Evolutionary conservation across 1,140 invertebrate species (phyloP).

Genomic region (Metaphire vulgaris): DNA sequence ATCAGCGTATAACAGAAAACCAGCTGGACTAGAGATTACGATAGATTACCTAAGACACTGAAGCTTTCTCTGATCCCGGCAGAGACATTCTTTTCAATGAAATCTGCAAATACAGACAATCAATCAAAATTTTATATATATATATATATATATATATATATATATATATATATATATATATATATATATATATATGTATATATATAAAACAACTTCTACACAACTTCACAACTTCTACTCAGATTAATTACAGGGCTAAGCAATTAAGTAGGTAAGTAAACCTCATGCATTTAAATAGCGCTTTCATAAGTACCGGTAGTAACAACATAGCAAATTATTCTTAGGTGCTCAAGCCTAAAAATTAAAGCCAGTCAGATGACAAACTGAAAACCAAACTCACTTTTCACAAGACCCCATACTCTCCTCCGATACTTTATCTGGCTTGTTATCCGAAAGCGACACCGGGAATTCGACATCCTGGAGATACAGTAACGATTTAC

Average conservation of each 20-base stretch:
- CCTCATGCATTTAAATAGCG: background rate
- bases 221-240: background rate
- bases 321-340: background rate
- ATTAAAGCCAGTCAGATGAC: background rate
- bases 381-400: slow-evolving; percentile 9
- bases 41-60: slow-evolving; percentile 52
- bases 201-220: background rate
- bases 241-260: background rate
- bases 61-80: slow-evolving; percentile 71
- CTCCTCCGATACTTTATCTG: slow-evolving; percentile 18
- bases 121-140: background rate
- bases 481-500: slow-evolving; percentile 19
- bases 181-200: background rate
- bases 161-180: background rate
- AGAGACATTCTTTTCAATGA: slow-evolving; percentile 82
- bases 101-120: slow-evolving; percentile 54
- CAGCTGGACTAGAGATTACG: background rate
- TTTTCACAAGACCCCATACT: slow-evolving; percentile 8
- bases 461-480: background rate
- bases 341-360: background rate
- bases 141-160: background rate
- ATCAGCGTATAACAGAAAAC: no score
- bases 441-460: slow-evolving; percentile 1
- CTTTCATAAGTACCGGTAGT: background rate
- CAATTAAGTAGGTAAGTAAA: no score